Conservation (phyloP, 2,113 vertebrate genomes). For the Sinosuthora webbiana region DNA sequence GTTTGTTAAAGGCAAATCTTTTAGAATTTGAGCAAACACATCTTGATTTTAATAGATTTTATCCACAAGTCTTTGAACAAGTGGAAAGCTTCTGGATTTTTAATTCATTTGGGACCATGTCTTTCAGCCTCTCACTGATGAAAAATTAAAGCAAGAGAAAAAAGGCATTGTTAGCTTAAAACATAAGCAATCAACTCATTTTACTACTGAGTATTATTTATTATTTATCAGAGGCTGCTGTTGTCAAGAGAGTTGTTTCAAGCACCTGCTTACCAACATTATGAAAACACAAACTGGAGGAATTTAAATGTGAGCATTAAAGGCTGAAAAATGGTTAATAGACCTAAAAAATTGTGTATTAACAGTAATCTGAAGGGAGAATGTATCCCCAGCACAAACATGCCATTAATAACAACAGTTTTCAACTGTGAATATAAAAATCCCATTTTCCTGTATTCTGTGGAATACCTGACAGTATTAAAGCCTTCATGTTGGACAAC, state of each 20-base stretch:
- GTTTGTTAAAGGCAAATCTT: neutral
- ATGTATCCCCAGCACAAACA: neutral
- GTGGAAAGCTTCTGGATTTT: neutral
- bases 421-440: neutral
- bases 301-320: neutral
- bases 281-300: neutral
- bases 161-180: neutral
- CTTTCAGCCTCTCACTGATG: neutral
- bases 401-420: neutral
- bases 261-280: neutral
- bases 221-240: neutral
- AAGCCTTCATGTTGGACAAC: neutral
- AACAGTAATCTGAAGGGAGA: neutral
- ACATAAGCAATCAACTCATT: neutral
- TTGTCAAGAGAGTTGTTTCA: neutral
- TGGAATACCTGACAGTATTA: neutral
- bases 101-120: neutral
- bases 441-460: neutral
- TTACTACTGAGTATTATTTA: neutral
- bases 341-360: neutral
- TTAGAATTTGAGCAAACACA: neutral
- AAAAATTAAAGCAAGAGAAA: neutral
- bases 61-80: neutral
- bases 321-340: neutral
- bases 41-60: neutral